phyloP scores from a whole-genome alignment of 2,888 invertebrate species.

The Adelognathus sp. region DNA sequence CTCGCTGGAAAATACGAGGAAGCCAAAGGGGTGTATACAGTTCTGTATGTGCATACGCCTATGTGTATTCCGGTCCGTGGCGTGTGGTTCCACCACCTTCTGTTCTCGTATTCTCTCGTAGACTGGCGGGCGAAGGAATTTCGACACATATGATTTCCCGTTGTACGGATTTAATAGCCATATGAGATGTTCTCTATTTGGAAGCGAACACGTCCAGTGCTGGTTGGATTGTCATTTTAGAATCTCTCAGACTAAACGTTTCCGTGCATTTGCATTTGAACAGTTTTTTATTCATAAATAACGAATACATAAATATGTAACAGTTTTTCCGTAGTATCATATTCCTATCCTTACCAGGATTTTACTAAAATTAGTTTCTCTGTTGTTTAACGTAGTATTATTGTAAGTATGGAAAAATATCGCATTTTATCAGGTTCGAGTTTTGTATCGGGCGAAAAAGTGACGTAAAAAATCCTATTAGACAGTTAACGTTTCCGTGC shows the following conservation, averaged over 20 bases:
- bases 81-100: slow-evolving; percentile 16
- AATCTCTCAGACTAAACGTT: neutral
- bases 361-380: too few species aligned
- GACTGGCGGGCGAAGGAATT: slow-evolving; percentile 8
- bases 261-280: neutral
- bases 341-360: too few species aligned
- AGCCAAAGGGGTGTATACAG: slow-evolving; percentile 13
- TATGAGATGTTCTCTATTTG: neutral
- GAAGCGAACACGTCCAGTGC: neutral
- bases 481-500: too few species aligned
- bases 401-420: too few species aligned
- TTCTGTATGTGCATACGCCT: slow-evolving; percentile 20
- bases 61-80: neutral
- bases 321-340: too few species aligned
- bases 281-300: too few species aligned
- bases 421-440: too few species aligned
- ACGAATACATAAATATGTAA: too few species aligned
- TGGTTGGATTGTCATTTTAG: neutral
- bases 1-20: slow-evolving; percentile 54
- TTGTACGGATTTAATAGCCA: slow-evolving; percentile 7
- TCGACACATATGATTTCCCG: neutral
- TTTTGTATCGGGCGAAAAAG: too few species aligned
- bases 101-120: slow-evolving; percentile 12
- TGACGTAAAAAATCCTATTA: too few species aligned
- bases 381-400: too few species aligned